Conservation (phyloP, 2,113 vertebrate species). For the Pangasianodon gigas region DNA sequence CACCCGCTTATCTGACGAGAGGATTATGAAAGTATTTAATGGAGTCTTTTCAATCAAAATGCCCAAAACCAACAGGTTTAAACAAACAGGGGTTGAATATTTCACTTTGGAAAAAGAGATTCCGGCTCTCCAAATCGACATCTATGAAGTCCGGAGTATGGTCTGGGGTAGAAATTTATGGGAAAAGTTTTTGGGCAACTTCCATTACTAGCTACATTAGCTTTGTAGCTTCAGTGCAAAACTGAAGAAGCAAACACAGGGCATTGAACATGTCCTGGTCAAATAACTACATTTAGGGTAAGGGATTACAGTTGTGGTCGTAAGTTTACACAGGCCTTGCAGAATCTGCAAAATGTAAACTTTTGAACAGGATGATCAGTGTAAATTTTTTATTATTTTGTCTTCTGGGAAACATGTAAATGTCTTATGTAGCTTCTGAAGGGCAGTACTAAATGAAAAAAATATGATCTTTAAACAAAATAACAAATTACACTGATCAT, state of each 20-base stretch:
- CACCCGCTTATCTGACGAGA: neutral
- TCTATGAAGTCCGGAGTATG: too few species aligned
- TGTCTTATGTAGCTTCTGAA: too few species aligned
- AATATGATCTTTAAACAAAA: too few species aligned
- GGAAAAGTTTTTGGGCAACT: neutral
- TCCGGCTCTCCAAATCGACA: neutral
- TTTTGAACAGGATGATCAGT: too few species aligned
- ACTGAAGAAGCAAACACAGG: neutral
- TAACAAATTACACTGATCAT: too few species aligned
- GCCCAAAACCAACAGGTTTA: neutral
- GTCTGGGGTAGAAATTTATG: neutral
- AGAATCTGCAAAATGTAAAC: too few species aligned
- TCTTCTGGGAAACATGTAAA: too few species aligned
- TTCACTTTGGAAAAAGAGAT: neutral
- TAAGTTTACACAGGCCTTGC: too few species aligned
- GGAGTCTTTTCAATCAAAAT: neutral
- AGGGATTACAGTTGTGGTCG: neutral
- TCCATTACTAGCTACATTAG: neutral
- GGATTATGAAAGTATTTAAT: neutral
- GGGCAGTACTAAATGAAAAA: too few species aligned
- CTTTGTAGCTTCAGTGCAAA: neutral
- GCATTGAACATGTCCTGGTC: neutral
- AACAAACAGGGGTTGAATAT: neutral
- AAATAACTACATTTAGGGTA: neutral
- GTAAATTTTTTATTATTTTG: too few species aligned